Percentiles rank a stretch among this genome's conserved stretches.
Evolutionary conservation across 2,797 vertebrate genomes (phyloP).

Genomic region (Tamandua tetradactyla): DNA sequence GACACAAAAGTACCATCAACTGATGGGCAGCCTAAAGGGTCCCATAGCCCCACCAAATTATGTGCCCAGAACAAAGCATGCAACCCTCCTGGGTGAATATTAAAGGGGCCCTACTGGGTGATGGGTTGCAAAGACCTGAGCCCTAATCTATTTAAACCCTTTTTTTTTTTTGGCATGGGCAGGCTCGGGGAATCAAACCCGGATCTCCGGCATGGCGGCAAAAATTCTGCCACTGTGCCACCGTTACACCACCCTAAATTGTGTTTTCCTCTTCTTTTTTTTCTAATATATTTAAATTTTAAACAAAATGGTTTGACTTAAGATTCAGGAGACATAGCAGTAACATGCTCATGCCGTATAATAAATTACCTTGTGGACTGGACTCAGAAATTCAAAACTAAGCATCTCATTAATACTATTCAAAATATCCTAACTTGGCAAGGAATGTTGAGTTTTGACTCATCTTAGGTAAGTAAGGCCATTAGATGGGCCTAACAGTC

Average conservation of each 20-base stretch:
- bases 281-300: slow-evolving; percentile 28
- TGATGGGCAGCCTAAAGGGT: background rate
- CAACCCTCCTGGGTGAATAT: background rate
- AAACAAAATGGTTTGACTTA: slow-evolving; percentile 44
- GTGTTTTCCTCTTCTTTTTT: too few species aligned
- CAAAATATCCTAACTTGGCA: slow-evolving; percentile 18
- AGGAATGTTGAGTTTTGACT: background rate
- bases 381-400: slow-evolving; percentile 16
- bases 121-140: background rate
- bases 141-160: slow-evolving; percentile 15
- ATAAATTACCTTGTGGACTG: background rate
- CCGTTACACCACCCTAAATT: too few species aligned
- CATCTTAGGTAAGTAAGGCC: background rate
- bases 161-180: too few species aligned
- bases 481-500: background rate
- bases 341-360: background rate
- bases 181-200: too few species aligned
- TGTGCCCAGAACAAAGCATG: background rate
- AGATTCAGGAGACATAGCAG: background rate
- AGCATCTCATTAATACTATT: background rate
- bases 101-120: background rate
- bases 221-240: too few species aligned
- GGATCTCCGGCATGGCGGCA: too few species aligned
- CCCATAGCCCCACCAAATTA: background rate
- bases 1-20: background rate